phyloP scores from a whole-genome alignment of 1,140 invertebrate genomes.

The Penaeus chinensis region DNA sequence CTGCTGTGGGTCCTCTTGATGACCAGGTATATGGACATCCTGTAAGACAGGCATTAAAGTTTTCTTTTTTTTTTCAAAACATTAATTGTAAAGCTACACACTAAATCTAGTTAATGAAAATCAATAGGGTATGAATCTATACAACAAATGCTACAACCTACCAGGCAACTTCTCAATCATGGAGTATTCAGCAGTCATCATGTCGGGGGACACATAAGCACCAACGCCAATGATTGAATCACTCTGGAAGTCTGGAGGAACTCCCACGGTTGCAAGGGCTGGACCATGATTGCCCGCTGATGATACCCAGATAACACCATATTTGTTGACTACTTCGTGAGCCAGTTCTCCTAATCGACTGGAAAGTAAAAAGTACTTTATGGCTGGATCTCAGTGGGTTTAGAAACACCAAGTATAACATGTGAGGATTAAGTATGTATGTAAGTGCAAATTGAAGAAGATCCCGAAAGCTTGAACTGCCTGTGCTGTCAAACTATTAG shows the following conservation, averaged over 20 bases:
- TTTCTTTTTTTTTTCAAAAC: too few species aligned
- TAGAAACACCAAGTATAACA: not conserved
- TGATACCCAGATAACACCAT: constrained; percentile 90
- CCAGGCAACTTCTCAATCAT: constrained; percentile 64
- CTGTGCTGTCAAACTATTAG: too few species aligned
- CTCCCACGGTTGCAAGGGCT: constrained; percentile 90
- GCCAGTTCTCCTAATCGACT: constrained; percentile 87
- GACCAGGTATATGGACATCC: constrained; percentile 90
- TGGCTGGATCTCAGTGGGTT: not conserved
- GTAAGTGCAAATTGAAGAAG: too few species aligned
- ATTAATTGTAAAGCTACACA: too few species aligned
- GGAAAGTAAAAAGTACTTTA: constrained; percentile 63
- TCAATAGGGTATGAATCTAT: not conserved
- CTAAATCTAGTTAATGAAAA: not conserved
- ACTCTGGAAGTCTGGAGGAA: constrained; percentile 88
- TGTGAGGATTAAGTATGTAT: too few species aligned
- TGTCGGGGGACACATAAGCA: constrained; percentile 95
- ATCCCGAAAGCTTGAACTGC: too few species aligned
- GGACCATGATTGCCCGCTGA: constrained; percentile 96
- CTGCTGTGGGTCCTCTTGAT: constrained; percentile 84
- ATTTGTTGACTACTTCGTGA: constrained; percentile 90
- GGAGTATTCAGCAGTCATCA: constrained; percentile 88
- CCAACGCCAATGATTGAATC: constrained; percentile 90
- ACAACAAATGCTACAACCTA: constrained; percentile 22
- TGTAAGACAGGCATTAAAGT: not conserved